These are phyloP conservation scores for Dicyrtoma fusca DNA, from an alignment of 2,888 invertebrate genomes.

Conservation along the genomic window DNA sequence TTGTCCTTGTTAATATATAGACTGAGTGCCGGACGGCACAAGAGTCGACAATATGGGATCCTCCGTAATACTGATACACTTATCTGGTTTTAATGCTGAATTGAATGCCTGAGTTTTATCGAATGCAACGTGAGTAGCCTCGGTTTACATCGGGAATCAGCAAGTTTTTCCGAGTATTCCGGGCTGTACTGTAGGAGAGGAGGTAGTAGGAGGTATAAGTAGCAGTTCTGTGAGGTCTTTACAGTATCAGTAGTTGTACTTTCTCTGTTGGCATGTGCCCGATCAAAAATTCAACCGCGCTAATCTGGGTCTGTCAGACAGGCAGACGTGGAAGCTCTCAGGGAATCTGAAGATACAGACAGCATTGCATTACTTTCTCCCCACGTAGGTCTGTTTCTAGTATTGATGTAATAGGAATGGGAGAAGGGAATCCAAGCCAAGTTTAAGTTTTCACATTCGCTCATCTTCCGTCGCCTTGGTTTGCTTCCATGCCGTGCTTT, in stretches of 20 bases:
- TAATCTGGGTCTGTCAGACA: background rate
- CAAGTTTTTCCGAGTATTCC: too few relatives aligned
- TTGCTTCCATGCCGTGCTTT: background rate
- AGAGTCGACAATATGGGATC: too few relatives aligned
- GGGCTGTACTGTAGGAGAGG: too few relatives aligned
- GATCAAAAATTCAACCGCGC: slow-evolving; percentile 23
- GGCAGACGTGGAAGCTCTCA: background rate
- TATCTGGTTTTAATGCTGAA: too few relatives aligned
- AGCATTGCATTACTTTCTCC: background rate
- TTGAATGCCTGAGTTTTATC: too few relatives aligned
- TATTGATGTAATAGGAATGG: background rate
- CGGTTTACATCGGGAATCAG: too few relatives aligned
- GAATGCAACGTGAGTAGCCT: too few relatives aligned
- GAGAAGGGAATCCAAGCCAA: background rate
- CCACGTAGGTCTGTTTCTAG: background rate
- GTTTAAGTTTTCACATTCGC: too few relatives aligned
- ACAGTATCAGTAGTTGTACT: background rate
- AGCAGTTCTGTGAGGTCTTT: background rate
- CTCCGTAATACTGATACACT: too few relatives aligned
- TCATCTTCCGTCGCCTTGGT: background rate
- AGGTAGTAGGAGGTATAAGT: too few relatives aligned
- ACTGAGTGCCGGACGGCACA: too few relatives aligned
- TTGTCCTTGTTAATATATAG: too few relatives aligned
- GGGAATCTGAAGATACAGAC: slow-evolving; percentile 5
- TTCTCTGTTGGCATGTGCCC: background rate